A percentile compares a stretch with the other conserved stretches of the same genome.
phyloP scores from a whole-genome alignment of 2,888 invertebrate species.

The Leistus spinibarbis region DNA sequence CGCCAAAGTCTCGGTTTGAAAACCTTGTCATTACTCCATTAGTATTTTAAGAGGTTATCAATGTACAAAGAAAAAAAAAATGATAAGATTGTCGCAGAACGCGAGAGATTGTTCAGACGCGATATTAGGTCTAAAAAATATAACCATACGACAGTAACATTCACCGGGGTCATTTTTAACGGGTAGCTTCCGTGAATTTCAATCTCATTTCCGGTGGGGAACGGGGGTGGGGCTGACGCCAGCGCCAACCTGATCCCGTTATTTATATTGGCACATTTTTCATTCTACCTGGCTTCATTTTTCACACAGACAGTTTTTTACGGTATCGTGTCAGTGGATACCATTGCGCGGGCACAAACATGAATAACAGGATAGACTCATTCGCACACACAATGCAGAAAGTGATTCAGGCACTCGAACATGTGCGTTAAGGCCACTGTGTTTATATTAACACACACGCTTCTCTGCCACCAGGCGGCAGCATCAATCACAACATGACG shows the following conservation, averaged over 20 bases:
- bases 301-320: background rate
- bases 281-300: background rate
- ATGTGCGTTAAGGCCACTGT: slow-evolving; percentile 2
- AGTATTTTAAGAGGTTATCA: too few relatives aligned
- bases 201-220: slow-evolving; percentile 33
- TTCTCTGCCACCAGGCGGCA: slow-evolving; percentile 5
- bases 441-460: slow-evolving; percentile 19
- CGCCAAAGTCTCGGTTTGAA: too few relatives aligned
- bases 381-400: background rate
- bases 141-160: slow-evolving; percentile 9
- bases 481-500: slow-evolving; percentile 34
- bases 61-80: background rate
- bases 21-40: too few relatives aligned
- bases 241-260: slow-evolving; percentile 27
- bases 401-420: background rate
- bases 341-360: too few relatives aligned
- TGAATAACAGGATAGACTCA: too few relatives aligned
- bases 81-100: background rate
- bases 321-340: background rate
- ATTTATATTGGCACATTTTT: slow-evolving; percentile 32
- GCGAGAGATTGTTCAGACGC: background rate
- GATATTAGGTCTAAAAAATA: background rate
- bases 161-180: slow-evolving; percentile 35
- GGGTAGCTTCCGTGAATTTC: slow-evolving; percentile 36
- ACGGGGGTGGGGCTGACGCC: background rate